Evolutionary conservation across 2,888 invertebrate species (phyloP).

Genomic region (Diaprepes abbreviatus): DNA sequence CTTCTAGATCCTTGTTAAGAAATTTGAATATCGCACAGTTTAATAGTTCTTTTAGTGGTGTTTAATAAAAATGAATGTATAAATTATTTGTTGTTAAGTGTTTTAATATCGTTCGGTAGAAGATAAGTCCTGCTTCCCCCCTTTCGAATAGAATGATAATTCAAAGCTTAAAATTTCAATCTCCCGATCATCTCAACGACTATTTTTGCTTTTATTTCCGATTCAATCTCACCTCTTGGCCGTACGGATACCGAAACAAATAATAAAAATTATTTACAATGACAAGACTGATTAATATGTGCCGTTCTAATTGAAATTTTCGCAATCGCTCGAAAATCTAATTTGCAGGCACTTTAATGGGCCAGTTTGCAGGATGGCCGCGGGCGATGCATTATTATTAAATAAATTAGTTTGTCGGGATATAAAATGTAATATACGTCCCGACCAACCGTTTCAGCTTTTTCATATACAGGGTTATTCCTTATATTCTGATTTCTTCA

Average conservation of each 20-base stretch:
- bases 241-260: slow-evolving; percentile 6
- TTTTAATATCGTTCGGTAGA: no score
- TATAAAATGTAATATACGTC: slow-evolving; percentile 49
- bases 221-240: slow-evolving; percentile 1
- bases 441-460: slow-evolving; percentile 9
- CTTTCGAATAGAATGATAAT: no score
- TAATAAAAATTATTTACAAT: slow-evolving; percentile 45
- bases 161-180: no score
- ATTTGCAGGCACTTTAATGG: slow-evolving; percentile 50
- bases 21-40: no score
- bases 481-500: no score
- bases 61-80: no score
- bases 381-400: slow-evolving; percentile 46
- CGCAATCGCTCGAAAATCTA: slow-evolving; percentile 50
- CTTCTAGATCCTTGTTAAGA: no score
- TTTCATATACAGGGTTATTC: not conserved
- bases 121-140: no score
- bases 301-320: slow-evolving; percentile 47
- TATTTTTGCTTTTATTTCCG: not conserved
- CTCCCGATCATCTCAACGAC: no score
- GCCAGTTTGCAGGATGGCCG: slow-evolving; percentile 39
- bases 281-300: slow-evolving; percentile 44
- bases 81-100: no score
- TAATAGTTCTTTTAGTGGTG: no score
- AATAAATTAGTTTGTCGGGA: slow-evolving; percentile 48